Conservation (phyloP, 2,888 invertebrate species). For the Drosophila cognata region DNA sequence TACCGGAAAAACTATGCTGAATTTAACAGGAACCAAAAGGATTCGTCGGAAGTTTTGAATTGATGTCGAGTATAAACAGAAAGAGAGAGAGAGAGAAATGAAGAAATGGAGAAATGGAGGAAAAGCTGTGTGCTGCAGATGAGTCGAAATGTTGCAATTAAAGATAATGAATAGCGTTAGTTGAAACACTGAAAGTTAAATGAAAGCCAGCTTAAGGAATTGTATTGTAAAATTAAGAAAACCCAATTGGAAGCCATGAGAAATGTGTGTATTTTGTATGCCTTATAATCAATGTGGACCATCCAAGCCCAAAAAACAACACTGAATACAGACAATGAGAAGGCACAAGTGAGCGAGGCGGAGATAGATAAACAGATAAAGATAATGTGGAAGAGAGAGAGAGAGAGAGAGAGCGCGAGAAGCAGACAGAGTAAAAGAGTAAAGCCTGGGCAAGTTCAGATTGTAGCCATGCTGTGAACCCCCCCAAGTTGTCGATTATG, state of each 20-base stretch:
- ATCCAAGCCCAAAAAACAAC: conserved; percentile 35
- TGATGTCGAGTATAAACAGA: conserved; percentile 34
- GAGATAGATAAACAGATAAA: background rate
- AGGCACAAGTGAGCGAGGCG: background rate
- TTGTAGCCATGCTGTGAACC: conserved; percentile 27
- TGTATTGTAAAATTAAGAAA: conserved; percentile 1
- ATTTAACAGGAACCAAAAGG: conserved; percentile 57
- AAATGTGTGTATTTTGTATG: conserved; percentile 56
- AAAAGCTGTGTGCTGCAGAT: background rate
- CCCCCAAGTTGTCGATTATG: conserved; percentile 23
- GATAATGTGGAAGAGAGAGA: background rate
- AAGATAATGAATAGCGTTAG: conserved; percentile 22
- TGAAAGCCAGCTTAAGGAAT: conserved; percentile 15
- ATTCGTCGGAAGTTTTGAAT: conserved; percentile 54
- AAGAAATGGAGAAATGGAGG: background rate
- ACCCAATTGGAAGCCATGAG: conserved; percentile 16
- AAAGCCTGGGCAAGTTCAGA: conserved; percentile 14
- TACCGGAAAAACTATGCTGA: conserved; percentile 52
- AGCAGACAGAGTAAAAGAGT: background rate
- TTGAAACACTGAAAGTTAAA: conserved; percentile 3
- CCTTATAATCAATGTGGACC: conserved; percentile 55
- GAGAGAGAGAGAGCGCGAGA: background rate
- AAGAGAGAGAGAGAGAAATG: background rate
- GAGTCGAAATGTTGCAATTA: conserved; percentile 10
- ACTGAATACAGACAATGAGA: conserved; percentile 7